A percentile compares a stretch with the other conserved stretches of the same genome.
phyloP scores from a whole-genome alignment of 2,113 vertebrate genomes.

The Mirounga angustirostris region DNA sequence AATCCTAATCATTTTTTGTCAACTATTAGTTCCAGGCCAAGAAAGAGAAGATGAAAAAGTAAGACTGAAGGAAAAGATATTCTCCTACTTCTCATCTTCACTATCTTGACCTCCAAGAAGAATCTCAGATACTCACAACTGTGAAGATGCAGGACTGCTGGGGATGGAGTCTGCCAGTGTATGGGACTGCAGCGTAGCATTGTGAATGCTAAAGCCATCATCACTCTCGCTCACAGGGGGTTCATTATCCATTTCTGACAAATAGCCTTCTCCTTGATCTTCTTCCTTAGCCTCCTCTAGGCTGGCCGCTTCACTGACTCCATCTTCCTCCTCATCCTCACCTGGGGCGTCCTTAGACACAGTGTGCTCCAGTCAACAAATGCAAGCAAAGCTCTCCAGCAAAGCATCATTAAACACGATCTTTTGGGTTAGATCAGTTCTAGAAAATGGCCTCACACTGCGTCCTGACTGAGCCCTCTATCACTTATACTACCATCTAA shows the following conservation, averaged over 20 bases:
- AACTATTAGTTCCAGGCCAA: constrained; percentile 47
- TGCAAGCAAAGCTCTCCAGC: constrained; percentile 65
- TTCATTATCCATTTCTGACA: constrained; percentile 97
- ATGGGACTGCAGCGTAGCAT: constrained; percentile 96
- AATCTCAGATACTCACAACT: constrained; percentile 93
- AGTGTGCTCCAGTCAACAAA: constrained; percentile 70
- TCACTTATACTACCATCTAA: constrained; percentile 73
- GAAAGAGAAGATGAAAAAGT: constrained; percentile 38
- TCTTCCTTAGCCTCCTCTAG: constrained; percentile 95
- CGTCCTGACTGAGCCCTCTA: constrained; percentile 71
- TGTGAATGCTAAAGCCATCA: constrained; percentile 97
- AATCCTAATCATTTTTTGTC: constrained; percentile 50
- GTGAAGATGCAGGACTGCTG: constrained; percentile 99
- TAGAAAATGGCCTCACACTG: constrained; percentile 73
- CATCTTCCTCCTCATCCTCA: constrained; percentile 96
- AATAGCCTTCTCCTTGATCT: constrained; percentile 95
- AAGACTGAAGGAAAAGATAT: constrained; percentile 27
- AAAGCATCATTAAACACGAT: constrained; percentile 60
- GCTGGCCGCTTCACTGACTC: constrained; percentile 96
- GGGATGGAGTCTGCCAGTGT: constrained; percentile 96
- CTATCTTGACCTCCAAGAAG: not conserved
- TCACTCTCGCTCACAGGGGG: constrained; percentile 98
- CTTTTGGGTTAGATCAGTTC: constrained; percentile 69
- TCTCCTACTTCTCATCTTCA: constrained; percentile 51
- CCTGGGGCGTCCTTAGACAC: constrained; percentile 94